Percentiles rank a stretch among this genome's conserved stretches.
phyloP scores from a whole-genome alignment of 2,888 invertebrate genomes.

The Azorinus chamasolen region DNA sequence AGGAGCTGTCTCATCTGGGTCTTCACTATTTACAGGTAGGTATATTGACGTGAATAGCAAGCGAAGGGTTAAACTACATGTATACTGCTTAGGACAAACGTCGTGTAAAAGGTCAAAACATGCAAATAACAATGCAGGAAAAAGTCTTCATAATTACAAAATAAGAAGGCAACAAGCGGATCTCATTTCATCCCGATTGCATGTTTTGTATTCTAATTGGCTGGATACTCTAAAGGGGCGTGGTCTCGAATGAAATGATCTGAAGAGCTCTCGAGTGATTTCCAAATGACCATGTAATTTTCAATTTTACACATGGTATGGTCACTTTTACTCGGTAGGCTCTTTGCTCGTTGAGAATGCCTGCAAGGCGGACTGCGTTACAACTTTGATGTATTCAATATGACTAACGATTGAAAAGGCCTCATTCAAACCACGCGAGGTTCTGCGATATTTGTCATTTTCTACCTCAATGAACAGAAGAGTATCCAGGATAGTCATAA shows the following conservation, averaged over 20 bases:
- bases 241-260: slow-evolving; percentile 15
- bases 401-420: slow-evolving; percentile 24
- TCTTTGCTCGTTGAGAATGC: not conserved
- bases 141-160: not conserved
- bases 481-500: not conserved
- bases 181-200: slow-evolving; percentile 1
- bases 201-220: slow-evolving; percentile 28
- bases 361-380: slow-evolving; percentile 11
- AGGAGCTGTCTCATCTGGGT: too few species aligned
- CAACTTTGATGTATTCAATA: slow-evolving; percentile 38
- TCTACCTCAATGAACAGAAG: slow-evolving; percentile 34
- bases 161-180: not conserved
- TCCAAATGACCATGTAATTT: slow-evolving; percentile 54
- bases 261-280: slow-evolving; percentile 6
- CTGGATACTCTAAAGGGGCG: slow-evolving; percentile 18
- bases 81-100: too few species aligned
- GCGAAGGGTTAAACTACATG: too few species aligned
- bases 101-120: not conserved
- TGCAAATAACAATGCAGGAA: not conserved
- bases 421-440: slow-evolving; percentile 26
- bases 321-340: not conserved
- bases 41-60: too few species aligned
- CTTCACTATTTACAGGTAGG: too few species aligned
- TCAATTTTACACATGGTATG: slow-evolving; percentile 48
- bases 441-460: slow-evolving; percentile 27